Conservation (phyloP, 2,888 invertebrate species). For the Helobdella robusta region DNA sequence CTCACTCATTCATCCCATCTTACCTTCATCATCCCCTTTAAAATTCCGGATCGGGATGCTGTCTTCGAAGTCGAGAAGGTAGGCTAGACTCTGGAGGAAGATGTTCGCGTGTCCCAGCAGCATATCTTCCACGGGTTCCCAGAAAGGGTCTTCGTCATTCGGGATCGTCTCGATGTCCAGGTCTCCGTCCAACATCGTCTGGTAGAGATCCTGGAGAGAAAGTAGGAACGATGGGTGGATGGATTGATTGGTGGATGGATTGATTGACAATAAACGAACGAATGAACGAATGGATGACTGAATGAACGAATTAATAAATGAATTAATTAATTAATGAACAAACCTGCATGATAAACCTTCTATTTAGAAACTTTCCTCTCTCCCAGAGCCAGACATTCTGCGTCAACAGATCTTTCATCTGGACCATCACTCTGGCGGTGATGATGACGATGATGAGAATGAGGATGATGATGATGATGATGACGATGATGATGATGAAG, state of each 20-base stretch:
- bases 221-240: background rate
- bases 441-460: too few species aligned
- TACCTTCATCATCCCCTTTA: constrained; percentile 47
- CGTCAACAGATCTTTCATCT: constrained; percentile 48
- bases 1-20: too few species aligned
- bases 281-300: background rate
- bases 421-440: constrained; percentile 47
- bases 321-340: background rate
- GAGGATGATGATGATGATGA: too few species aligned
- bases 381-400: constrained; percentile 50
- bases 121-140: constrained; percentile 49
- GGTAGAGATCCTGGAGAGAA: constrained; percentile 45
- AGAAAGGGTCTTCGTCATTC: constrained; percentile 48
- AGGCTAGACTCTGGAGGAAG: constrained; percentile 48
- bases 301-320: background rate
- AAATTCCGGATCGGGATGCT: constrained; percentile 46
- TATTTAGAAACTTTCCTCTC: constrained; percentile 49
- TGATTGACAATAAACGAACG: background rate
- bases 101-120: constrained; percentile 47
- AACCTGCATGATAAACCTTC: constrained; percentile 49
- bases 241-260: background rate
- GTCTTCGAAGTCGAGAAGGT: constrained; percentile 49
- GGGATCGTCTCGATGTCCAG: constrained; percentile 42
- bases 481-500: too few species aligned
- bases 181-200: constrained; percentile 46